These are phyloP conservation scores for Autographa gamma DNA, from an alignment of 2,888 invertebrate species.

Conservation along the genomic window DNA sequence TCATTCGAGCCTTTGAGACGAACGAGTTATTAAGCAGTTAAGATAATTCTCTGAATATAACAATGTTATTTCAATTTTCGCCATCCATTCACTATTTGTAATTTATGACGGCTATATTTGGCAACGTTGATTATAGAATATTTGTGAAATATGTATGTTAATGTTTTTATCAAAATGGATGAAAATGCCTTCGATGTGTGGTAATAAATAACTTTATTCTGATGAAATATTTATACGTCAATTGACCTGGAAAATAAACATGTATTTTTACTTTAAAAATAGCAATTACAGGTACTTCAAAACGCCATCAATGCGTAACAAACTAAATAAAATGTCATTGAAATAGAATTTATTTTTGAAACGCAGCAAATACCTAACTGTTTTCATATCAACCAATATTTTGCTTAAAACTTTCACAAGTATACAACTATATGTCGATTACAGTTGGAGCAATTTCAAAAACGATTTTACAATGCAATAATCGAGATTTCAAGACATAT, in stretches of 20 bases:
- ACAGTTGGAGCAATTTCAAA: no score
- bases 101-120: conserved; percentile 31
- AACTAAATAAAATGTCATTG: no score
- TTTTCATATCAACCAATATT: no score
- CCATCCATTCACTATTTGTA: conserved; percentile 23
- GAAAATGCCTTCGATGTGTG: conserved; percentile 14
- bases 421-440: no score
- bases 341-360: no score
- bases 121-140: conserved; percentile 36
- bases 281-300: no score
- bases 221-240: conserved; percentile 21
- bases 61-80: conserved; percentile 30
- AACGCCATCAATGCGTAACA: no score
- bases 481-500: not conserved
- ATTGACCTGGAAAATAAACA: not conserved
- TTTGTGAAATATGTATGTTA: conserved; percentile 30
- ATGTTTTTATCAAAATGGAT: conserved; percentile 16
- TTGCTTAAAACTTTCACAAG: no score
- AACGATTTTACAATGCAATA: no score
- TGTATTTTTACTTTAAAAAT: not conserved
- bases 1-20: conserved; percentile 30
- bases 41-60: conserved; percentile 28
- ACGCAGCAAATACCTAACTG: no score
- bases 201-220: conserved; percentile 17
- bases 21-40: conserved; percentile 29